phyloP scores from a whole-genome alignment of 2,888 invertebrate genomes.

The Drosophila helvetica region DNA sequence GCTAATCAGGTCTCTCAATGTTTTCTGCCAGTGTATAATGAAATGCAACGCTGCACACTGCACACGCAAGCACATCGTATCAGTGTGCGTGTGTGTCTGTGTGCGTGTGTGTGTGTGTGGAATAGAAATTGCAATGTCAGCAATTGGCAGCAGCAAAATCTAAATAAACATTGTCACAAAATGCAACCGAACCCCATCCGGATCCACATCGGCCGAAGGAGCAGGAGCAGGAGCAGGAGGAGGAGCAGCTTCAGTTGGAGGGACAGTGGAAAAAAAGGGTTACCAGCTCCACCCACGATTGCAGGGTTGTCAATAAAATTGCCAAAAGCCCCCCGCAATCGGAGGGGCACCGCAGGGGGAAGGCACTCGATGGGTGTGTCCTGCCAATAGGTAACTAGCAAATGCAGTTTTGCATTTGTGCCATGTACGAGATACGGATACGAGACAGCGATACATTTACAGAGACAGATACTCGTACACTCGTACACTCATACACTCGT shows the following conservation, averaged over 20 bases:
- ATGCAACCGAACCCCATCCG: slow-evolving; percentile 59
- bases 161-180: slow-evolving; percentile 80
- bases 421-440: slow-evolving; percentile 48
- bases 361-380: slow-evolving; percentile 35
- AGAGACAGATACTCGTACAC: slow-evolving; percentile 37
- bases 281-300: slow-evolving; percentile 35
- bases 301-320: slow-evolving; percentile 72
- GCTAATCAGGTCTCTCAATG: not conserved
- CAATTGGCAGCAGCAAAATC: slow-evolving; percentile 81
- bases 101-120: slow-evolving; percentile 48
- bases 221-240: slow-evolving; percentile 9
- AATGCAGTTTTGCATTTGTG: slow-evolving; percentile 66
- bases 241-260: no score
- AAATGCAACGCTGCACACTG: slow-evolving; percentile 72
- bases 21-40: slow-evolving; percentile 53
- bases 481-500: slow-evolving; percentile 23
- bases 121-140: slow-evolving; percentile 80
- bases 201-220: not conserved
- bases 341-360: slow-evolving; percentile 11
- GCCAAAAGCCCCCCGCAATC: slow-evolving; percentile 59
- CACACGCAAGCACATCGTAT: slow-evolving; percentile 62
- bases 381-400: slow-evolving; percentile 68
- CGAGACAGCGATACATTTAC: slow-evolving; percentile 61
- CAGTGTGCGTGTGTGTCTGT: slow-evolving; percentile 22
- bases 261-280: slow-evolving; percentile 42